Evolutionary conservation across 2,113 vertebrate genomes (phyloP), one percentile per base, ranked within the genome.

Genomic region (Ceyx melanurus): DNA sequence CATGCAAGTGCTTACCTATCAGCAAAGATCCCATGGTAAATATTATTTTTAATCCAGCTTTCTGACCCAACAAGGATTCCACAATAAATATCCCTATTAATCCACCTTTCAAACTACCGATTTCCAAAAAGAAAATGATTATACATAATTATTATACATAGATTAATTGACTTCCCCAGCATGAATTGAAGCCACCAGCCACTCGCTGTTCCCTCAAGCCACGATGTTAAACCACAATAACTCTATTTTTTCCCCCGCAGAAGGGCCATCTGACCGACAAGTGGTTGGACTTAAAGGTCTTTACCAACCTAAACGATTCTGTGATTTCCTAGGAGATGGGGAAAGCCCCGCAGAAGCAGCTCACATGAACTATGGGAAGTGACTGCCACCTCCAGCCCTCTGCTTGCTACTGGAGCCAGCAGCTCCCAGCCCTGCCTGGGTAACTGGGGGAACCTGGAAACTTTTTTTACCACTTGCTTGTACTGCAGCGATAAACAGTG

Each of bases 371-470:
- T 19, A 82, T 88, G 95, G 95, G 93, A 93, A 95, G 85, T 94
- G 96, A 94, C 67, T 95, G 95, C 95, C 95, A 95, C 94, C 94
- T 95, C 96, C 94, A 95, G 95, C 93, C 88, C 88, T 95, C 42
- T 0, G n/a, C 88, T 83, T 93, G 96, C 94, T 95, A 93, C 93
- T 95, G 95, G 91, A 96, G 83, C 90, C 76, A 82, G 90, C 89
- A 35, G 83, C 92, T 95, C 80, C 88, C 64, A 11, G 23, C 62
- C 58, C 82, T 94, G 26, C 64, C 73, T 0, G 56, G 75, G 65
- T 3, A 60, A 50, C 89, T 93, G 18, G 18, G 26, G 89, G 92
- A 95, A 89, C 82, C 64, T 29, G 62, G 82, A 70, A 90, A 81
- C 76, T 92, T 53, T 79, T 96, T 97, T 96, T 90, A 90, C 89